Percentiles rank a stretch among this genome's conserved stretches.
These are phyloP conservation scores for Macrotrachela quadricornifera DNA, from an alignment of 1,140 invertebrate genomes.

Conservation along the genomic window DNA sequence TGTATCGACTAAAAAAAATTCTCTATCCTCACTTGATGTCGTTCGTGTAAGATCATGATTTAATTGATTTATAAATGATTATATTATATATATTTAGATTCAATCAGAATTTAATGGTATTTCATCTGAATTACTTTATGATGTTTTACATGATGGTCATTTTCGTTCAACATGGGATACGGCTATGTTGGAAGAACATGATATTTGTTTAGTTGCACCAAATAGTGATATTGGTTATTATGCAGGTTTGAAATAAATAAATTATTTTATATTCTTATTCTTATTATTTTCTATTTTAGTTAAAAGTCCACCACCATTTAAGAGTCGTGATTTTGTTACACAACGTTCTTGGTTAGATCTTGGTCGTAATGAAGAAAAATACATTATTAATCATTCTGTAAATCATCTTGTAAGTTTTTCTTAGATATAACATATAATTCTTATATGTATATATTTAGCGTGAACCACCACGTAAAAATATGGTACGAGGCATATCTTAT, in stretches of 20 bases:
- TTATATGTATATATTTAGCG: conserved; percentile 27
- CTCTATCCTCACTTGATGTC: too few relatives aligned
- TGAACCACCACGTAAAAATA: conserved; percentile 54
- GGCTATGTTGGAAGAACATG: neutral
- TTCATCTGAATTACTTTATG: neutral
- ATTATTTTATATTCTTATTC: too few relatives aligned
- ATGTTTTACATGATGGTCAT: conserved; percentile 8
- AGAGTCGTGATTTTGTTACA: conserved; percentile 68
- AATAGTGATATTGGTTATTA: conserved; percentile 10
- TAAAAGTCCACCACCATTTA: conserved; percentile 59
- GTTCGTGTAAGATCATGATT: too few relatives aligned
- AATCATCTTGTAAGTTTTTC: conserved; percentile 42
- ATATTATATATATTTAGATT: too few relatives aligned
- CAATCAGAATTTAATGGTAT: conserved; percentile 3
- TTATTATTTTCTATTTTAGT: conserved; percentile 36
- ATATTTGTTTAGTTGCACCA: conserved; percentile 6
- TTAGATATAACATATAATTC: neutral
- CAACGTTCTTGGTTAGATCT: conserved; percentile 64
- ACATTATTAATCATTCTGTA: conserved; percentile 71
- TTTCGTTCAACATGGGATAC: conserved; percentile 8
- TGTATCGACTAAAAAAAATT: too few relatives aligned
- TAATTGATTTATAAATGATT: too few relatives aligned
- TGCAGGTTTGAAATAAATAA: neutral
- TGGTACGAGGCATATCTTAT: conserved; percentile 48
- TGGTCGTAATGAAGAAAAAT: conserved; percentile 48